A percentile compares a stretch with the other conserved stretches of the same genome.
Conservation (phyloP, 2,888 invertebrate genomes). For the Drosophila seclusa region DNA sequence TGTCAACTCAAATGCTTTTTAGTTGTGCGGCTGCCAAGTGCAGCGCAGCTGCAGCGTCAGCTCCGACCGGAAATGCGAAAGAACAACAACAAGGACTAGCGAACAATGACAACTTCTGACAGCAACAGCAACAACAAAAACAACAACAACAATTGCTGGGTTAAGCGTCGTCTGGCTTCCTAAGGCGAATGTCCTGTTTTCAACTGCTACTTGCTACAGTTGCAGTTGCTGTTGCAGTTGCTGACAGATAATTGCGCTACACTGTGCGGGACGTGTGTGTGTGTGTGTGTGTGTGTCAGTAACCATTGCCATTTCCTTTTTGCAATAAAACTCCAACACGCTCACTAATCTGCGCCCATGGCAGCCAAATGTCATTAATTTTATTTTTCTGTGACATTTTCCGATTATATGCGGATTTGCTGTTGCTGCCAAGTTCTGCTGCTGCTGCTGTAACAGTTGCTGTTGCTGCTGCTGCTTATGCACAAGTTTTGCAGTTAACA, state of each 20-base stretch:
- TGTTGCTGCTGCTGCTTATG: slow-evolving; percentile 8
- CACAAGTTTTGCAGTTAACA: slow-evolving; percentile 69
- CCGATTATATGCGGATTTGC: slow-evolving; percentile 75
- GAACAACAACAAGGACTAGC: slow-evolving; percentile 53
- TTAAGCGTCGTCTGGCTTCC: slow-evolving; percentile 43
- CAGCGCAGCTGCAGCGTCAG: slow-evolving; percentile 56
- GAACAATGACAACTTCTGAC: slow-evolving; percentile 78
- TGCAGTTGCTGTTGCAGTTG: slow-evolving; percentile 25
- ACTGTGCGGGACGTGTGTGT: slow-evolving; percentile 34
- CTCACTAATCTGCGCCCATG: slow-evolving; percentile 71
- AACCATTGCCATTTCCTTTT: slow-evolving; percentile 74
- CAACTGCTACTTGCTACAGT: slow-evolving; percentile 18
- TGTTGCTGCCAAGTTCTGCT: slow-evolving; percentile 23
- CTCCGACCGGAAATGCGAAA: slow-evolving; percentile 71
- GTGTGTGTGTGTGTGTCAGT: slow-evolving; percentile 60
- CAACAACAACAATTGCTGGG: slow-evolving; percentile 25
- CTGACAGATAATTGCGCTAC: slow-evolving; percentile 75
- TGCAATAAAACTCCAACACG: slow-evolving; percentile 75
- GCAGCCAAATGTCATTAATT: slow-evolving; percentile 74
- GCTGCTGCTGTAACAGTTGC: background rate
- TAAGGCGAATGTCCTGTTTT: slow-evolving; percentile 69
- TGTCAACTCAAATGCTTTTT: slow-evolving; percentile 72
- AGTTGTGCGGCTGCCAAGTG: slow-evolving; percentile 75
- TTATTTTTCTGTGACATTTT: slow-evolving; percentile 75
- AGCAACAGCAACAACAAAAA: slow-evolving; percentile 57